These are phyloP conservation scores for Syrrhaptes paradoxus DNA, from an alignment of 2,113 vertebrate species.

Conservation along the genomic window DNA sequence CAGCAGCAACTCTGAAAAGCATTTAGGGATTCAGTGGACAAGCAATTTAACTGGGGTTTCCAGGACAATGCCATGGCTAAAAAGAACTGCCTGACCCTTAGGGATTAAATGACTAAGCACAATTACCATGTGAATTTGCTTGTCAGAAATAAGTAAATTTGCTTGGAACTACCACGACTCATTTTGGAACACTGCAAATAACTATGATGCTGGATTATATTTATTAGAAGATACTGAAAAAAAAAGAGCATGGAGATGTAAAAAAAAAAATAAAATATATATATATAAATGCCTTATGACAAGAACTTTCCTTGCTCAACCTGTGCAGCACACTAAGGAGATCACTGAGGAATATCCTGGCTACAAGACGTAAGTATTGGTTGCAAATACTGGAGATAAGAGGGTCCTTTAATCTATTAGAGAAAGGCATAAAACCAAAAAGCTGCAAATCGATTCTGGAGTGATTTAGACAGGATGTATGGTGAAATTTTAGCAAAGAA, in stretches of 20 bases:
- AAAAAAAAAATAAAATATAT: too few relatives aligned
- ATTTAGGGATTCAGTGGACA: neutral
- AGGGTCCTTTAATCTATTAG: neutral
- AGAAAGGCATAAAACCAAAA: neutral
- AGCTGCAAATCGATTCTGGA: neutral
- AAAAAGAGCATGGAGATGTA: neutral
- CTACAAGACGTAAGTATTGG: neutral
- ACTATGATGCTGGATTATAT: neutral
- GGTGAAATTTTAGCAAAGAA: neutral
- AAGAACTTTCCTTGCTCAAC: neutral
- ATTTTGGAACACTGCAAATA: neutral
- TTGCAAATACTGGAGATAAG: neutral
- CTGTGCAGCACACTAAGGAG: neutral
- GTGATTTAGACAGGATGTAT: neutral
- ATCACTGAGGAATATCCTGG: neutral
- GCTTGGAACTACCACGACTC: neutral
- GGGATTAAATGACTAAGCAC: neutral
- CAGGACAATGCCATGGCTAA: neutral
- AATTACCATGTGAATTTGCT: neutral
- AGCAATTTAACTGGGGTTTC: neutral
- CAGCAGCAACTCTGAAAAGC: neutral
- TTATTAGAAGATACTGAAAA: neutral
- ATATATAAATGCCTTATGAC: neutral
- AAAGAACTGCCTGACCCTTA: neutral
- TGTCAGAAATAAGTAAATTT: neutral